Base-by-base conservation (phyloP, 1,140 invertebrate species). In the Lithobius niger region DNA sequence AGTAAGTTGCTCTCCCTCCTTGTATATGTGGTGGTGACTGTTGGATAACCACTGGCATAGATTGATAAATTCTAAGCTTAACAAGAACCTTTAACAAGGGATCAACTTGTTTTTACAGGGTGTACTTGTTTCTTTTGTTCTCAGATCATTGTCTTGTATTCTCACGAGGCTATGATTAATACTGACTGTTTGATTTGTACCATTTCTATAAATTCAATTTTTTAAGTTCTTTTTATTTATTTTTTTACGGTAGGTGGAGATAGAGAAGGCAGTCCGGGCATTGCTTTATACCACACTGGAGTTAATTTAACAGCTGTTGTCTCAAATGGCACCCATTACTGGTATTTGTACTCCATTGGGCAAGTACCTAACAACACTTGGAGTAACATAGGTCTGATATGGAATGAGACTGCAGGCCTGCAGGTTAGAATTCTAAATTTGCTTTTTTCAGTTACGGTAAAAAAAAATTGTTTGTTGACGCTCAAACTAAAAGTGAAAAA, bases 351-450 rank as follows among this genome's bases (percentile, higher is more conserved):
- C 27, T 59, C 57, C 1, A 48, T 55, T 10, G 65, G 65, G 0
- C 52, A 53, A 24, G 19, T 64, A 15, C 57, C 55, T 1, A 54
- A 54, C 22, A 40, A 61, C 21, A 64, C 59, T n/a, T 67, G 66
- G 66, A 62, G 54, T 42, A 67, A 66, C 40, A 56, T 67, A n/a
- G 66, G 59, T 22, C 40, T 61, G 10, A 53, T 40, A 0, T 61
- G 60, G 60, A 55, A 50, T 18, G 27, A 44, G n/a, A 25, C 44
- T 25, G 45, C 55, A 26, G 60, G 60, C 16, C 36, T 59, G 16
- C 52, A 60, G 24, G 60, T 61, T 45, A 52, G n/a, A n/a, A n/a
- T n/a, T n/a, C n/a, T n/a, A n/a, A n/a, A n/a, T n/a, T n/a, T n/a
- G n/a, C 36, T 56, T 36, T 48, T 47, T 15, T 47, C 13, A 47